These are phyloP conservation scores for Crypturellus undulatus DNA, from an alignment of 2,113 vertebrate species.

Conservation along the genomic window DNA sequence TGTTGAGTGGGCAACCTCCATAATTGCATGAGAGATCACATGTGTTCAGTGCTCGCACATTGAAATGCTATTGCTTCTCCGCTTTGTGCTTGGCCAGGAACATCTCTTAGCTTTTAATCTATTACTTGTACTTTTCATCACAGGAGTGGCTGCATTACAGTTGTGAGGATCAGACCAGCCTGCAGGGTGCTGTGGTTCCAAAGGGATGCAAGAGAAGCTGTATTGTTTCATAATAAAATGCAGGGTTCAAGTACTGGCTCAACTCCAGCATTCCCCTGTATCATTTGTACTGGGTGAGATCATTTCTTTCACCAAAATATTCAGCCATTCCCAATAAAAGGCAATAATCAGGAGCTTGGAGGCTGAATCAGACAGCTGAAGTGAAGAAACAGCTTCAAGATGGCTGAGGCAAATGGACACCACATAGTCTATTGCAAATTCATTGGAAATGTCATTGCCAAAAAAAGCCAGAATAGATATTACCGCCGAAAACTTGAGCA, in stretches of 20 bases:
- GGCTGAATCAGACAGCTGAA: background rate
- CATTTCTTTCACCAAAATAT: background rate
- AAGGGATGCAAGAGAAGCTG: background rate
- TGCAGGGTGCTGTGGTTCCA: background rate
- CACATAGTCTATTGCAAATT: background rate
- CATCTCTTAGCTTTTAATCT: background rate
- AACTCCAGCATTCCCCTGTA: background rate
- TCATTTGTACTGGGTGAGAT: background rate
- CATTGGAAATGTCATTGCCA: background rate
- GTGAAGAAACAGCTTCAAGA: slow-evolving; percentile 23
- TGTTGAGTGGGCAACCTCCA: background rate
- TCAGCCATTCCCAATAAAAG: slow-evolving; percentile 10
- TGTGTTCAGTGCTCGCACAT: accelerated
- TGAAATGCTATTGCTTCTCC: background rate
- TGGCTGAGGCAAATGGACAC: background rate
- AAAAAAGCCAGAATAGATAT: background rate
- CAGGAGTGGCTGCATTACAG: slow-evolving; percentile 20
- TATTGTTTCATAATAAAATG: slow-evolving; percentile 6
- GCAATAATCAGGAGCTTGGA: background rate
- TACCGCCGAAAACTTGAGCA: background rate
- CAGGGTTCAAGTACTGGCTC: background rate
- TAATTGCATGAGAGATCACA: background rate
- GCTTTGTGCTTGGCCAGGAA: background rate
- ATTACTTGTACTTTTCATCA: background rate
- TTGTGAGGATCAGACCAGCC: background rate